Percentiles rank a stretch among this genome's conserved stretches.
Conservation (phyloP, 2,888 invertebrate species). For the Thecocarcelia acutangulata region DNA sequence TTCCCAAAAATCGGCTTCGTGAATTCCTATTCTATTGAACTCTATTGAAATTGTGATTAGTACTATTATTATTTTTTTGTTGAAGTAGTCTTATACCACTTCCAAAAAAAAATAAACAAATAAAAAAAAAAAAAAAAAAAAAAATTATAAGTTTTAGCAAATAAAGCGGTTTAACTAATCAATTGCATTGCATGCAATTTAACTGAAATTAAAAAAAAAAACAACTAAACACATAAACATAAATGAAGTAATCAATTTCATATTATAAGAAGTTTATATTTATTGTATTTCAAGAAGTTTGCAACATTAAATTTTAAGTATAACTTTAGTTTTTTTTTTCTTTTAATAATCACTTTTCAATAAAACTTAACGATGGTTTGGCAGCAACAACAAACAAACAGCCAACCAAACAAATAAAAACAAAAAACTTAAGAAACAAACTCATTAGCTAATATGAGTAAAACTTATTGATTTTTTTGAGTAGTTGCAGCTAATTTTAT, state of each 20-base stretch:
- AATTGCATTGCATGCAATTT: slow-evolving; percentile 31
- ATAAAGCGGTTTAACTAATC: slow-evolving; percentile 35
- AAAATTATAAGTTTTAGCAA: background rate
- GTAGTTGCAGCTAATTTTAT: too few species aligned
- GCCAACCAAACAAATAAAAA: background rate
- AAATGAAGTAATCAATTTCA: slow-evolving; percentile 15
- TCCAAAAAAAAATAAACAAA: background rate
- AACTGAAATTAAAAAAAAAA: background rate
- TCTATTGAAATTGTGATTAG: too few species aligned
- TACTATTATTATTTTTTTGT: too few species aligned
- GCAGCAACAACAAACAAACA: background rate
- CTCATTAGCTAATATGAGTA: background rate
- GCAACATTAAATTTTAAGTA: slow-evolving; percentile 19
- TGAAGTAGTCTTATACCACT: too few species aligned
- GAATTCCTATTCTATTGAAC: too few species aligned
- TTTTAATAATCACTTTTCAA: slow-evolving; percentile 27
- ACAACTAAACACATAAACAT: background rate
- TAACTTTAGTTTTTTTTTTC: background rate
- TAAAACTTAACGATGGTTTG: background rate
- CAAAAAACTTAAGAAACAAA: slow-evolving; percentile 46
- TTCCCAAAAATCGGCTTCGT: too few species aligned
- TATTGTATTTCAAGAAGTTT: slow-evolving; percentile 6
- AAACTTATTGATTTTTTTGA: too few species aligned
- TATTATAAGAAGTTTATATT: background rate
- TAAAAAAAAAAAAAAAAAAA: too few species aligned